Conservation (phyloP, 2,797 vertebrate genomes). For the Lophura swinhoii region DNA sequence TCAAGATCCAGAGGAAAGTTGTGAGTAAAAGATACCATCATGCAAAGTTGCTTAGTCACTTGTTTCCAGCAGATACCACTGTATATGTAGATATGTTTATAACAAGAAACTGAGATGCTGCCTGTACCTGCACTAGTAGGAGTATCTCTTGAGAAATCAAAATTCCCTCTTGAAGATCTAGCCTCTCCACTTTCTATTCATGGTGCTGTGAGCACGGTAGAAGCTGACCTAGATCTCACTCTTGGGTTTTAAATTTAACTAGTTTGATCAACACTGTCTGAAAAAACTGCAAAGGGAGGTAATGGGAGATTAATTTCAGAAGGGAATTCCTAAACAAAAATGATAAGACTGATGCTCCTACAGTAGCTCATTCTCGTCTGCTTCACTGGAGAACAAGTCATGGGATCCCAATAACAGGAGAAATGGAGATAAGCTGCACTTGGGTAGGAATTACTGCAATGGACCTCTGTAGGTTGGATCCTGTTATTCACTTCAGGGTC, state of each 20-base stretch:
- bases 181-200: not conserved
- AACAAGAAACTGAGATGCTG: not conserved
- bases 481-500: not conserved
- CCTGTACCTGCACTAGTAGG: not conserved
- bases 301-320: not conserved
- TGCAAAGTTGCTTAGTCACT: not conserved
- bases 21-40: not conserved
- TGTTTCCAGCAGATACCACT: not conserved
- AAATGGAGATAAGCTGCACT: not conserved
- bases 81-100: not conserved
- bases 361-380: not conserved
- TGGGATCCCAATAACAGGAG: not conserved
- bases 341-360: not conserved
- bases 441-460: not conserved
- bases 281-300: not conserved
- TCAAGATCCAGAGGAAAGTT: not conserved
- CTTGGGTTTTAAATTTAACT: not conserved
- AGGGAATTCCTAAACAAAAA: not conserved
- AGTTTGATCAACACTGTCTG: not conserved
- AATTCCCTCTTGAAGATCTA: not conserved
- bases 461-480: not conserved
- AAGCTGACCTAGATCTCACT: not conserved
- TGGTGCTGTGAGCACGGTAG: rapidly evolving
- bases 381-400: not conserved
- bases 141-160: not conserved